Percentiles rank a stretch among this genome's conserved stretches.
Conservation (phyloP, 2,888 invertebrate species). For the Nomada goodeniana region DNA sequence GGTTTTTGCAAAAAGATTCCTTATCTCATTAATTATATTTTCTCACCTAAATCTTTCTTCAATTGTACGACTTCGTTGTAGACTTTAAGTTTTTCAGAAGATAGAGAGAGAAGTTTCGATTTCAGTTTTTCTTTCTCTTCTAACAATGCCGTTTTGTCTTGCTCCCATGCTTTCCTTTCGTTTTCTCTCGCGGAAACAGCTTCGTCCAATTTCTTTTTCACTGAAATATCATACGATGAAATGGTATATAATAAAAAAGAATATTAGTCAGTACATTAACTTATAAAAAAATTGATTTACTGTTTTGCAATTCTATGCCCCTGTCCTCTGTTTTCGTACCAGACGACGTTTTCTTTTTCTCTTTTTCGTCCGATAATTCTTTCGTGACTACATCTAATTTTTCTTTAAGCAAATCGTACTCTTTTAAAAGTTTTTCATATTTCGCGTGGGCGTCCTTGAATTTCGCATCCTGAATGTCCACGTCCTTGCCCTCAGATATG, state of each 20-base stretch:
- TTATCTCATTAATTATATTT: neutral
- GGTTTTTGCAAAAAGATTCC: neutral
- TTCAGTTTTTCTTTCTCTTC: conserved; percentile 85
- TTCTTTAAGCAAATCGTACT: conserved; percentile 79
- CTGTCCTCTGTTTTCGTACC: conserved; percentile 57
- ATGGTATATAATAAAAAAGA: neutral
- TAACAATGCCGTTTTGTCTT: conserved; percentile 86
- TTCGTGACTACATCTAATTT: conserved; percentile 77
- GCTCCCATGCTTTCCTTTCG: conserved; percentile 80
- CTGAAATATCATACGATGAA: conserved; percentile 70
- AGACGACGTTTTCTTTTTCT: conserved; percentile 52
- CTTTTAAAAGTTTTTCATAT: conserved; percentile 79
- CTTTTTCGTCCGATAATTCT: conserved; percentile 75
- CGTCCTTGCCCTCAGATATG: conserved; percentile 76
- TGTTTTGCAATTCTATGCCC: conserved; percentile 83
- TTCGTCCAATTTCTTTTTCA: conserved; percentile 86
- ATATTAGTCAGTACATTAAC: neutral
- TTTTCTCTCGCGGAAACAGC: conserved; percentile 72
- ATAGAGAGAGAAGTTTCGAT: conserved; percentile 84
- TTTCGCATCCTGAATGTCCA: conserved; percentile 69
- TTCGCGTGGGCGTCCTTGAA: conserved; percentile 73
- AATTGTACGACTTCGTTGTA: conserved; percentile 87
- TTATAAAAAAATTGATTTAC: conserved; percentile 73
- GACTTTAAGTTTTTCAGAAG: conserved; percentile 86
- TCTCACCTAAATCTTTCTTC: conserved; percentile 87